A percentile compares a stretch with the other conserved stretches of the same genome.
These are phyloP conservation scores for Drosophila affinis DNA, from an alignment of 2,888 invertebrate species.

Conservation along the genomic window DNA sequence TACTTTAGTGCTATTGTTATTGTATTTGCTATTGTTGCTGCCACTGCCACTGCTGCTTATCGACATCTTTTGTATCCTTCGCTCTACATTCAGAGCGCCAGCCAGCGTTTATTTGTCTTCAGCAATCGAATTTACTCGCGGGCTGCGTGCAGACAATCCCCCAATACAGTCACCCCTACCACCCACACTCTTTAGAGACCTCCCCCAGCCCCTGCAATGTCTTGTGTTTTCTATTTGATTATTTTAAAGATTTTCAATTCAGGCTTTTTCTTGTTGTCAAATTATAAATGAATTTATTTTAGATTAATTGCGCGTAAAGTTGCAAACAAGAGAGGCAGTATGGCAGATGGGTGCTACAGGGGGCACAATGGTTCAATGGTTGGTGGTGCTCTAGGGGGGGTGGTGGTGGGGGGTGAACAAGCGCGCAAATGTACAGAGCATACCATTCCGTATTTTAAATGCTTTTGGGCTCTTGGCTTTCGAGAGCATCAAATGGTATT, in stretches of 20 bases:
- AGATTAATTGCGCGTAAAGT: conserved; percentile 82
- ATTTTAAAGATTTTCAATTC: conserved; percentile 71
- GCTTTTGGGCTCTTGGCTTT: conserved; percentile 62
- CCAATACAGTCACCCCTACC: neutral
- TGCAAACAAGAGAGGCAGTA: conserved; percentile 65
- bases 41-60: conserved; percentile 24
- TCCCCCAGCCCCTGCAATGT: neutral
- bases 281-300: conserved; percentile 83
- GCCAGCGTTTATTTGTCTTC: conserved; percentile 41
- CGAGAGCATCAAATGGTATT: conserved; percentile 76
- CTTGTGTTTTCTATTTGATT: conserved; percentile 46
- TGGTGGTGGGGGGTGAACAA: too few species aligned
- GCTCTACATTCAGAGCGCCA: neutral
- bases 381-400: too few species aligned
- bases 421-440: too few species aligned
- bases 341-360: conserved; percentile 3
- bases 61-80: conserved; percentile 20
- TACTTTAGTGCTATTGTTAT: conserved; percentile 19
- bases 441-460: conserved; percentile 58
- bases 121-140: conserved; percentile 42
- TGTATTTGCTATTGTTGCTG: conserved; percentile 11
- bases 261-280: conserved; percentile 69
- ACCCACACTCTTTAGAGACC: too few species aligned
- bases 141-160: conserved; percentile 18
- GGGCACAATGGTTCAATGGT: too few species aligned